A percentile compares a stretch with the other conserved stretches of the same genome.
Conservation (phyloP, 2,888 invertebrate species). For the Bhutanitis thaidina region DNA sequence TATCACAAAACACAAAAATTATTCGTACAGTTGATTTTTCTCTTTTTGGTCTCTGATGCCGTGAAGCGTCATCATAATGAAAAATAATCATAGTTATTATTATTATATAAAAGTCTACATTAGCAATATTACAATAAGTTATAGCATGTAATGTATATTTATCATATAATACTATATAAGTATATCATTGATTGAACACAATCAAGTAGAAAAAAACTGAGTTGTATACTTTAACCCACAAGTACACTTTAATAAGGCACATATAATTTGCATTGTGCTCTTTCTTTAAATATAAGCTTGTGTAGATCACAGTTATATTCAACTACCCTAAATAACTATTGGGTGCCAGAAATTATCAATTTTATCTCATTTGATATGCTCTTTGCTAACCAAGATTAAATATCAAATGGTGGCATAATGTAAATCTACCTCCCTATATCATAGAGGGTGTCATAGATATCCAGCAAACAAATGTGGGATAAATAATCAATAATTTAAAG, state of each 20-base stretch:
- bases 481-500: too few relatives aligned
- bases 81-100: too few relatives aligned
- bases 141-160: too few relatives aligned
- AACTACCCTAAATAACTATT: conserved; percentile 10
- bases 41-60: too few relatives aligned
- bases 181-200: background rate
- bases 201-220: too few relatives aligned
- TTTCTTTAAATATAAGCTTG: background rate
- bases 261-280: background rate
- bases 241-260: conserved; percentile 19
- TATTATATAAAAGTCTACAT: background rate
- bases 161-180: background rate
- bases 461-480: too few relatives aligned
- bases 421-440: too few relatives aligned
- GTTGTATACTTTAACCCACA: conserved; percentile 4
- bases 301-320: conserved; percentile 8
- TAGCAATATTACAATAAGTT: background rate
- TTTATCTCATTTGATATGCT: background rate
- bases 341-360: background rate
- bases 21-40: background rate
- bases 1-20: conserved; percentile 15
- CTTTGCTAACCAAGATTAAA: too few relatives aligned
- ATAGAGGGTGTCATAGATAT: too few relatives aligned
- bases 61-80: too few relatives aligned
- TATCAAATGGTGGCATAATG: too few relatives aligned